Conservation (phyloP, 2,113 vertebrate genomes). For the Helogale parvula region DNA sequence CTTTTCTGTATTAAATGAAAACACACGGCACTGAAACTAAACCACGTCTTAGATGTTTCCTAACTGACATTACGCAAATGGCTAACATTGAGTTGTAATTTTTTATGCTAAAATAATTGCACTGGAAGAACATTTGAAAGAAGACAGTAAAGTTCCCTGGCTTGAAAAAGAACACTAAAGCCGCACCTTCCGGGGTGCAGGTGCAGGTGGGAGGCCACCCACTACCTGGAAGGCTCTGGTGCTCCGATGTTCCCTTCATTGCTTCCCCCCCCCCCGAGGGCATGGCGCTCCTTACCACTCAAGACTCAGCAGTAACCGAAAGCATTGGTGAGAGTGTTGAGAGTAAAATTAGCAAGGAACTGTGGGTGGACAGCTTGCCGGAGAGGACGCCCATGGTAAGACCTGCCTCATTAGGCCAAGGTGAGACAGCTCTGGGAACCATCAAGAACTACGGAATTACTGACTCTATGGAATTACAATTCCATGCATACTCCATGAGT, state of each 20-base stretch:
- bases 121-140: background rate
- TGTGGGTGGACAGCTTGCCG: conserved; percentile 48
- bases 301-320: background rate
- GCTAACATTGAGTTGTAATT: background rate
- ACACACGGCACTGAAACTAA: background rate
- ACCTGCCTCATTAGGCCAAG: conserved; percentile 37
- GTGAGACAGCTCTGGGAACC: background rate
- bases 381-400: background rate
- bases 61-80: background rate
- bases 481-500: background rate
- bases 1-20: background rate
- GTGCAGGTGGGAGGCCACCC: background rate
- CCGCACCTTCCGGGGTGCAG: too few species aligned
- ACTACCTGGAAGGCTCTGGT: background rate
- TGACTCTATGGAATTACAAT: background rate
- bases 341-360: conserved; percentile 47
- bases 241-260: background rate
- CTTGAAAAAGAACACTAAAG: background rate
- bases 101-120: background rate
- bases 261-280: background rate
- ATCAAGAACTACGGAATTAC: conserved; percentile 5
- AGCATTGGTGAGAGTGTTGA: background rate
- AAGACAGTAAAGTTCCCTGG: background rate
- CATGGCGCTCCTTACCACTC: background rate
- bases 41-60: background rate